Evolutionary conservation across 2,797 vertebrate species (phyloP).

Genomic region (Pseudopleuronectes americanus): DNA sequence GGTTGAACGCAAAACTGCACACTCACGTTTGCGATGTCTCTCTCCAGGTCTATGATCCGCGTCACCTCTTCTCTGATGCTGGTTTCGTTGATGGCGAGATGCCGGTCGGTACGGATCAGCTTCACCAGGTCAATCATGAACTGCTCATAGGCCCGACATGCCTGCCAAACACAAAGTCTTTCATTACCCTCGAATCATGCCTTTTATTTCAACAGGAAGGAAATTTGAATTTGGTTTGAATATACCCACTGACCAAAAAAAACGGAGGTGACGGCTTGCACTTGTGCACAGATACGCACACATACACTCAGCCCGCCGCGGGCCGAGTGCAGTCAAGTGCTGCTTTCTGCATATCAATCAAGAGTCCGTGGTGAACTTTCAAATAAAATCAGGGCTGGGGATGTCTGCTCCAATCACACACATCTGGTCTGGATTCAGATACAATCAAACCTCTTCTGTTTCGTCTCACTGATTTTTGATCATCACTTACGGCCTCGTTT

Average conservation of each 20-base stretch:
- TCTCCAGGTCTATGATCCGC: conserved; percentile 90
- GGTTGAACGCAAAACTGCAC: not conserved
- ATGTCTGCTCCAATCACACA: conserved; percentile 40
- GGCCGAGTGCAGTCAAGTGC: conserved; percentile 17
- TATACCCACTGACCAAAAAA: conserved; percentile 24
- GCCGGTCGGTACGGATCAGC: conserved; percentile 88
- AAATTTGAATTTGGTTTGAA: conserved; percentile 33
- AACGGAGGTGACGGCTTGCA: not conserved
- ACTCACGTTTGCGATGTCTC: conserved; percentile 94
- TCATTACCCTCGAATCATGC: conserved; percentile 1
- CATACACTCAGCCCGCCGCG: not conserved
- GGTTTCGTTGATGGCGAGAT: conserved; percentile 77
- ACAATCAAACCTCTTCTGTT: conserved; percentile 25
- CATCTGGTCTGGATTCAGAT: conserved; percentile 63
- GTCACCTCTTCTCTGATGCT: conserved; percentile 84
- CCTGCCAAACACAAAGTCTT: conserved; percentile 78
- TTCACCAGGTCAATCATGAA: conserved; percentile 93
- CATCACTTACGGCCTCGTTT: conserved; percentile 36
- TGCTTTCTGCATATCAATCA: conserved; percentile 51
- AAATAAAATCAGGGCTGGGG: conserved; percentile 57
- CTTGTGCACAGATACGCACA: conserved; percentile 1
- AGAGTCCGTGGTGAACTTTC: conserved; percentile 25
- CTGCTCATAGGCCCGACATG: conserved; percentile 90
- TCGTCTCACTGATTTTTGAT: conserved; percentile 49
- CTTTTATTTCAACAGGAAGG: conserved; percentile 11